A percentile compares a stretch with the other conserved stretches of the same genome.
These are phyloP conservation scores for Linnaemya tessellans DNA, from an alignment of 2,888 invertebrate species.

Conservation along the genomic window DNA sequence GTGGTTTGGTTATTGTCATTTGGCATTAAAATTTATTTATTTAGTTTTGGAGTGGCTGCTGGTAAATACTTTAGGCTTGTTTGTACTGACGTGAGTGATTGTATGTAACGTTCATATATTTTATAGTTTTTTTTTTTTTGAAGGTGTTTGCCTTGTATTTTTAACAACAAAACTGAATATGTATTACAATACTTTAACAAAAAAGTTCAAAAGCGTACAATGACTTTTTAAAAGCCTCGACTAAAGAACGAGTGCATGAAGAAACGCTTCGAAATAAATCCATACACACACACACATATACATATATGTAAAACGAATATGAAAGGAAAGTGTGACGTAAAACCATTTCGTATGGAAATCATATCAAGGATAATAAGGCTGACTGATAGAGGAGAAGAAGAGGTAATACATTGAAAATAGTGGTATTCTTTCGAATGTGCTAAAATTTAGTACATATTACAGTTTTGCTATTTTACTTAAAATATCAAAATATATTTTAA, in stretches of 20 bases:
- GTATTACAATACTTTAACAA: slow-evolving; percentile 49
- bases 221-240: slow-evolving; percentile 58
- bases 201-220: slow-evolving; percentile 73
- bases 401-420: slow-evolving; percentile 3
- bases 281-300: not conserved
- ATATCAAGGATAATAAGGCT: slow-evolving; percentile 45
- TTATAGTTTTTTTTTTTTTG: slow-evolving; percentile 36
- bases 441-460: not conserved
- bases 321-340: slow-evolving; percentile 40
- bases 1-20: slow-evolving; percentile 62
- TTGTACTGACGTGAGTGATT: slow-evolving; percentile 46
- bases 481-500: not conserved
- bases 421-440: not conserved
- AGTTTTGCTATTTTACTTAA: not conserved
- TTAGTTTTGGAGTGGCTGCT: slow-evolving; percentile 50
- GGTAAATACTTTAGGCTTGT: slow-evolving; percentile 4
- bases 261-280: slow-evolving; percentile 14
- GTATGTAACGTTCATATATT: slow-evolving; percentile 28
- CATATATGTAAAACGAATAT: slow-evolving; percentile 6
- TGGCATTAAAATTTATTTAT: slow-evolving; percentile 60
- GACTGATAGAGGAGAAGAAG: not conserved
- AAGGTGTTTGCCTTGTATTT: slow-evolving; percentile 66
- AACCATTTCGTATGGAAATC: slow-evolving; percentile 4
- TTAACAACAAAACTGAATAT: slow-evolving; percentile 44
- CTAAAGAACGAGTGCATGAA: slow-evolving; percentile 24